Percentiles rank a stretch among this genome's conserved stretches.
Evolutionary conservation across 2,888 invertebrate genomes (phyloP).

Genomic region (Ptilodon capucinus): DNA sequence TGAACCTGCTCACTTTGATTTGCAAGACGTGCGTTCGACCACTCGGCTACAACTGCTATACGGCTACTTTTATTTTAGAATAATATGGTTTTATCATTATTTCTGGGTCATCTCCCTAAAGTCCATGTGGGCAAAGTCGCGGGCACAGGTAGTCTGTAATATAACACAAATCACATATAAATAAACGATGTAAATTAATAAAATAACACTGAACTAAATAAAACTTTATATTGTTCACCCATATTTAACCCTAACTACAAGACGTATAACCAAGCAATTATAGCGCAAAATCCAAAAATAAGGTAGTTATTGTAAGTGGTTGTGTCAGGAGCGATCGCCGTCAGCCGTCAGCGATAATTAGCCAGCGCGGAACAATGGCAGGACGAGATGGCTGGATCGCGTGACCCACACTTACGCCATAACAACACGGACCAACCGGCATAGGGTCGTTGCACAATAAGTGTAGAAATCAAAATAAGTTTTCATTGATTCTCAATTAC

Average conservation of each 20-base stretch:
- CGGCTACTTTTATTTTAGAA: too few relatives aligned
- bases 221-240: background rate
- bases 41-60: too few relatives aligned
- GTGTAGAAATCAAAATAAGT: too few relatives aligned
- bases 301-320: constrained; percentile 9
- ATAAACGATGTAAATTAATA: too few relatives aligned
- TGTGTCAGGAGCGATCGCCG: constrained; percentile 28
- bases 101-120: too few relatives aligned
- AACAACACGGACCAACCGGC: constrained; percentile 7
- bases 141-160: too few relatives aligned
- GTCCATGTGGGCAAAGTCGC: too few relatives aligned
- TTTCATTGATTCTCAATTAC: too few relatives aligned
- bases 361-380: constrained; percentile 34
- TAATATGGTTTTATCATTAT: too few relatives aligned
- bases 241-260: background rate
- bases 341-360: constrained; percentile 46
- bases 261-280: background rate
- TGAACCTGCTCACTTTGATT: too few relatives aligned
- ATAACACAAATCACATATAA: too few relatives aligned
- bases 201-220: background rate
- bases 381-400: constrained; percentile 52
- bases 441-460: constrained; percentile 6
- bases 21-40: too few relatives aligned
- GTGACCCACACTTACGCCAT: constrained; percentile 35
- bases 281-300: constrained; percentile 10